These are phyloP conservation scores for Toxonevra muliebris DNA, from an alignment of 2,888 invertebrate species.

Conservation along the genomic window DNA sequence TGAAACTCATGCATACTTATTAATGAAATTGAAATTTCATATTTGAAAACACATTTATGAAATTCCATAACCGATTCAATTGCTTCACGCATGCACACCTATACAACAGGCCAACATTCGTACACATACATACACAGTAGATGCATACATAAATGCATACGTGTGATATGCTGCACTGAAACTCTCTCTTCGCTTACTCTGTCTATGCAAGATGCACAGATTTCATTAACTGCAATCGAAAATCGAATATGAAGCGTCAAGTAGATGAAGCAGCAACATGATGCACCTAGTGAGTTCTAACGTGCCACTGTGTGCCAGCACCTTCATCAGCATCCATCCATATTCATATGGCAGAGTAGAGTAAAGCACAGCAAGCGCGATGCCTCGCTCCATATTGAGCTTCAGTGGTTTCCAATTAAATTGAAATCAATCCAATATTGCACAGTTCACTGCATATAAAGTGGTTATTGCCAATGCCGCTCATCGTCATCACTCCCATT, in stretches of 20 bases:
- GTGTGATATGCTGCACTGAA: too few relatives aligned
- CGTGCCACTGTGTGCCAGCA: not conserved
- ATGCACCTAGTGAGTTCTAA: not conserved
- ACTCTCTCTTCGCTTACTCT: too few relatives aligned
- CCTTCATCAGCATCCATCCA: not conserved
- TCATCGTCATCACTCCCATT: not conserved
- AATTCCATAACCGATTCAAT: too few relatives aligned
- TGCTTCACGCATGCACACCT: not conserved
- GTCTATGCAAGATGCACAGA: not conserved
- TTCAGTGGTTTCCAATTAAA: conserved; percentile 47
- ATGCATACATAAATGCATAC: not conserved
- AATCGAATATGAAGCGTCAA: not conserved
- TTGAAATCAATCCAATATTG: conserved; percentile 62
- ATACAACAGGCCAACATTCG: not conserved
- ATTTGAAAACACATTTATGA: too few relatives aligned
- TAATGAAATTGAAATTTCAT: too few relatives aligned
- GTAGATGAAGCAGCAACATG: too few relatives aligned
- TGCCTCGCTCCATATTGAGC: conserved; percentile 19
- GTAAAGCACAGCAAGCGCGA: not conserved
- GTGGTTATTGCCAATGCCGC: conserved; percentile 38
- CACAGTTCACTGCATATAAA: conserved; percentile 62
- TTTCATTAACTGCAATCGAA: conserved; percentile 1
- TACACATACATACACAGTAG: not conserved
- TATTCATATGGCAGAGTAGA: conserved; percentile 4
- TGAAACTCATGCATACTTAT: too few relatives aligned